Base-by-base conservation (phyloP, 1,140 invertebrate genomes). In the Idris sp. region DNA sequence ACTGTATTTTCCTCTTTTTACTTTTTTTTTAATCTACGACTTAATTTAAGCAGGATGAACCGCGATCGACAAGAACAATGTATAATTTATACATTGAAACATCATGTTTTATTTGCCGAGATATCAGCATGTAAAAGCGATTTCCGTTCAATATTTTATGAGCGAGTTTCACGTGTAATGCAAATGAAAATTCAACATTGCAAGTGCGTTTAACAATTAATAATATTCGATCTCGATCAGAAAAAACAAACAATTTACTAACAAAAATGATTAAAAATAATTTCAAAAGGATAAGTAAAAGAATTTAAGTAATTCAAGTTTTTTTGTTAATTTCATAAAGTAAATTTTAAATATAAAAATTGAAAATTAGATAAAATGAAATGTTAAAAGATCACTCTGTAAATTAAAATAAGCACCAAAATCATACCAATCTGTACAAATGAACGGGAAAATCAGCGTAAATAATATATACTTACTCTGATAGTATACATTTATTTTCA, bases 161-260 rank as follows among this genome's bases (percentile, higher is more conserved):
- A 22, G 38, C 16, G 16, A 19, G 18, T n/a, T 4, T 9, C 16
- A 5, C 11, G 13, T 30, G 28, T 19, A 35, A 48, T 48, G 15
- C 14, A 33, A 48, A 48, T 48, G 28, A 48, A 48, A 48, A 33
- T 48, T 33, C 44, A 48, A 35, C 44, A n/a, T 48, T 16, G 16
- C 33, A 48, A 30, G 43, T 19, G 26, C 43, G 44, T 46, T 26
- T 10, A 43, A 26, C 16, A 48, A 48, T 48, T 30, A 35, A 48
- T 48, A 48, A 35, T 10, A 9, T 48, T 35, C 44, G 15, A 48
- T n/a, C n/a, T n/a, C n/a, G n/a, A n/a, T n/a, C n/a, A n/a, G n/a
- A n/a, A n/a, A n/a, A n/a, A n/a, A n/a, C n/a, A n/a, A n/a, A n/a
- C n/a, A n/a, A n/a, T n/a, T n/a, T n/a, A n/a, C n/a, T n/a, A n/a